Conservation (phyloP, 2,888 invertebrate genomes). For the Atherix ibis region DNA sequence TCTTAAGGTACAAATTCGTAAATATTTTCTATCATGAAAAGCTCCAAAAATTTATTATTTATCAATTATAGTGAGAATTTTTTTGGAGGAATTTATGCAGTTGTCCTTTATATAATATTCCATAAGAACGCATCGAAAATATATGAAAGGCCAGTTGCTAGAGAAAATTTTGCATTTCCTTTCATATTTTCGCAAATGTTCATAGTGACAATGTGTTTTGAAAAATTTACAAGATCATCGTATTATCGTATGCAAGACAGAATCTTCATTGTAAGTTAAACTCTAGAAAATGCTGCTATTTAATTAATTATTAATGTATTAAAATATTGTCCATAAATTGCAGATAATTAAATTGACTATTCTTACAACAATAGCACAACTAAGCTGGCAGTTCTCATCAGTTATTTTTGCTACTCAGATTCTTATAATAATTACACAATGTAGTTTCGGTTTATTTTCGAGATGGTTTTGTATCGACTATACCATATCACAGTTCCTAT, state of each 20-base stretch:
- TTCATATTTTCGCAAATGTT: slow-evolving; percentile 59
- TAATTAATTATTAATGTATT: neutral
- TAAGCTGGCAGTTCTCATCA: slow-evolving; percentile 70
- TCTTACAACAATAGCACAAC: slow-evolving; percentile 25
- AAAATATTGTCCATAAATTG: neutral
- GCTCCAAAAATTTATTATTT: no score
- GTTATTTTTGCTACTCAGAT: slow-evolving; percentile 66
- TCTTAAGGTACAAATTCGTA: slow-evolving; percentile 39
- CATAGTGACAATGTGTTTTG: slow-evolving; percentile 41
- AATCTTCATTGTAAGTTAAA: slow-evolving; percentile 13
- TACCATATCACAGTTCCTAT: slow-evolving; percentile 24
- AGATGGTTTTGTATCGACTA: slow-evolving; percentile 26
- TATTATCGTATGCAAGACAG: slow-evolving; percentile 15
- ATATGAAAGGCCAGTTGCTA: slow-evolving; percentile 70
- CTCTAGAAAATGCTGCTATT: neutral
- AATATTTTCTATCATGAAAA: neutral
- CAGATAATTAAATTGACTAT: slow-evolving; percentile 24
- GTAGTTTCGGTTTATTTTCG: slow-evolving; percentile 39
- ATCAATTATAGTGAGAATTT: slow-evolving; percentile 41
- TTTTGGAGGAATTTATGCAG: slow-evolving; percentile 55
- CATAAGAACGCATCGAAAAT: slow-evolving; percentile 71
- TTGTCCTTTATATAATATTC: slow-evolving; percentile 60
- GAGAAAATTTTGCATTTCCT: slow-evolving; percentile 78
- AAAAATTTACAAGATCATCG: slow-evolving; percentile 20
- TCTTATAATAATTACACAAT: slow-evolving; percentile 53